Conservation (phyloP, 1,140 invertebrate species). For the Bombus consobrinus region DNA sequence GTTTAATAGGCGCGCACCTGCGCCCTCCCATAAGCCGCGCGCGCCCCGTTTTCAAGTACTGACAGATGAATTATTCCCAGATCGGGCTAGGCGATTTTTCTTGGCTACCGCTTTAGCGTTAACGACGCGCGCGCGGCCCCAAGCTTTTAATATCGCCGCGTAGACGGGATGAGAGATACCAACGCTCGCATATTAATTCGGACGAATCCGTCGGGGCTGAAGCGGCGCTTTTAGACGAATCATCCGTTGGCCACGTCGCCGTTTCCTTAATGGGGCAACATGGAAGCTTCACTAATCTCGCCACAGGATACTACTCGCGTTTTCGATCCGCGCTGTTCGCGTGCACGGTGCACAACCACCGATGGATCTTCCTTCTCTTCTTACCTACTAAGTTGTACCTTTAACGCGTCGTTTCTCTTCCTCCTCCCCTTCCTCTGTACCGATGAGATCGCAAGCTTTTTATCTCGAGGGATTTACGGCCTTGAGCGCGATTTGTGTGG, state of each 20-base stretch:
- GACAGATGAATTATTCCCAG: constrained; percentile 53
- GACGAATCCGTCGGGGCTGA: background rate
- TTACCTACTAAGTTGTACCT: background rate
- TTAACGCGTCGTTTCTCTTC: background rate
- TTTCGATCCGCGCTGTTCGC: background rate
- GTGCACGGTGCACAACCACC: background rate
- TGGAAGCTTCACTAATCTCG: constrained; percentile 50
- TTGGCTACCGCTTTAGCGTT: constrained; percentile 34
- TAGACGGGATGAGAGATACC: constrained; percentile 17
- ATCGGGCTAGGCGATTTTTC: constrained; percentile 51
- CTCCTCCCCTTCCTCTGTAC: background rate
- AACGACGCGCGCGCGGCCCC: constrained; percentile 17
- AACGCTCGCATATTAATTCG: constrained; percentile 38
- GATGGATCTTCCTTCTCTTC: background rate
- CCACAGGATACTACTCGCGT: constrained; percentile 33
- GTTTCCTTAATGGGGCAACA: constrained; percentile 35
- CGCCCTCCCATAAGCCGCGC: background rate
- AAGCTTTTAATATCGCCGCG: constrained; percentile 30
- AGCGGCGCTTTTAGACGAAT: constrained; percentile 24
- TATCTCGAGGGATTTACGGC: background rate
- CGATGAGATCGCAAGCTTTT: background rate
- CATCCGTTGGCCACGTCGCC: background rate
- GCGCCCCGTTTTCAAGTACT: constrained; percentile 22
- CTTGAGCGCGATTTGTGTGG: too few relatives aligned
- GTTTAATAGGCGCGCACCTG: constrained; percentile 46